A percentile compares a stretch with the other conserved stretches of the same genome.
Evolutionary conservation across 2,888 invertebrate species (phyloP).

Genomic region (Platycheirus albimanus): DNA sequence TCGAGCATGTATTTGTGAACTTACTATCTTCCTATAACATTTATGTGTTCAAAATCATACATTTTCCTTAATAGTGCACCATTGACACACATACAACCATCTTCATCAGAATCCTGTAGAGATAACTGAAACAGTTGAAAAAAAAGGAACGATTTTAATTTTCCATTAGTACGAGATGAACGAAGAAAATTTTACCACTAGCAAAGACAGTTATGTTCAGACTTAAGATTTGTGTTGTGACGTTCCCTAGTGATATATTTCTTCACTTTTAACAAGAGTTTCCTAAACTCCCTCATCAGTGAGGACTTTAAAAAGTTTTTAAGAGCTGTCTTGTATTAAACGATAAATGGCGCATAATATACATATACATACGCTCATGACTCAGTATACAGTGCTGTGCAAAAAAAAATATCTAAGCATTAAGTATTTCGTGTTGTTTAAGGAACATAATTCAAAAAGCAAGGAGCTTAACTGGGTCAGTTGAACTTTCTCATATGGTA

Average conservation of each 20-base stretch:
- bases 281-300: constrained; percentile 33
- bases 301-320: constrained; percentile 23
- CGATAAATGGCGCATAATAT: constrained; percentile 10
- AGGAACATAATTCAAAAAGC: too few species aligned
- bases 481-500: too few species aligned
- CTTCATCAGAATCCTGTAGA: too few species aligned
- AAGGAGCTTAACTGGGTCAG: too few species aligned
- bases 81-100: too few species aligned
- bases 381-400: neutral
- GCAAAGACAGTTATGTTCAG: constrained; percentile 20
- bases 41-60: too few species aligned
- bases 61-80: too few species aligned
- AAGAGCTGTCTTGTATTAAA: constrained; percentile 12
- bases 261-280: constrained; percentile 24
- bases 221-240: constrained; percentile 22
- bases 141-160: constrained; percentile 25
- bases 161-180: constrained; percentile 23
- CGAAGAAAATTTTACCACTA: constrained; percentile 20
- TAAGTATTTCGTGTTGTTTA: too few species aligned
- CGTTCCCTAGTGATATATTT: constrained; percentile 33
- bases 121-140: neutral
- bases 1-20: too few species aligned
- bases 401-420: neutral
- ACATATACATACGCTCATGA: constrained; percentile 1
- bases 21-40: too few species aligned